Conservation (phyloP, 1,140 invertebrate species). For the Drosophila parvula region DNA sequence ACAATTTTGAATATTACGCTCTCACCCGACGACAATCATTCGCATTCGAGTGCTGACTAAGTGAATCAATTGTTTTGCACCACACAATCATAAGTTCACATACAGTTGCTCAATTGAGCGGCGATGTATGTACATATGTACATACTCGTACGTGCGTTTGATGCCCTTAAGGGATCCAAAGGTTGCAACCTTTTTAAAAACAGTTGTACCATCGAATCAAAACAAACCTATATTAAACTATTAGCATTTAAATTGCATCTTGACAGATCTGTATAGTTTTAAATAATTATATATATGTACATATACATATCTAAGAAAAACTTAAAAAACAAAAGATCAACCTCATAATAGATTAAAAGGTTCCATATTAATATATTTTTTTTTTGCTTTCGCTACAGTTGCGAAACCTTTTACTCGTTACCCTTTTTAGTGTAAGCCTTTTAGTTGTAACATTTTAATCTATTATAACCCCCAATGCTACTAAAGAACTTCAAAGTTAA, state of each 20-base stretch:
- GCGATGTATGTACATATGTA: not conserved
- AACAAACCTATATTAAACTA: not conserved
- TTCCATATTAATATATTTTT: too few relatives aligned
- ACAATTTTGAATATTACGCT: slow-evolving; percentile 6
- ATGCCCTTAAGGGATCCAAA: not conserved
- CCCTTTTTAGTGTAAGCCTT: too few relatives aligned
- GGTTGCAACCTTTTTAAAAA: not conserved
- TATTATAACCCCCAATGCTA: too few relatives aligned
- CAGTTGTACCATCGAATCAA: not conserved
- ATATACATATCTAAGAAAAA: too few relatives aligned
- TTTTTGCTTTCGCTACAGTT: too few relatives aligned
- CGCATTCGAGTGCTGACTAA: not conserved
- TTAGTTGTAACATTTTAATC: too few relatives aligned
- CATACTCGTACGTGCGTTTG: slow-evolving; percentile 2
- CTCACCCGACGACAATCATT: not conserved
- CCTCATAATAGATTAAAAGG: too few relatives aligned
- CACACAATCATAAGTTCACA: slow-evolving; percentile 14
- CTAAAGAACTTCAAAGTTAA: too few relatives aligned
- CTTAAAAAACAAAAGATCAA: too few relatives aligned
- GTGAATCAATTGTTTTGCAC: slow-evolving; percentile 23
- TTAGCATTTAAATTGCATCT: not conserved
- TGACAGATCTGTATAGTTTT: not conserved
- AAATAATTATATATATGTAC: too few relatives aligned
- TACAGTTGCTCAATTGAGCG: slow-evolving; percentile 1
- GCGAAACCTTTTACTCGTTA: too few relatives aligned